phyloP scores from a whole-genome alignment of 2,888 invertebrate species.

The Margaritifera margaritifera region DNA sequence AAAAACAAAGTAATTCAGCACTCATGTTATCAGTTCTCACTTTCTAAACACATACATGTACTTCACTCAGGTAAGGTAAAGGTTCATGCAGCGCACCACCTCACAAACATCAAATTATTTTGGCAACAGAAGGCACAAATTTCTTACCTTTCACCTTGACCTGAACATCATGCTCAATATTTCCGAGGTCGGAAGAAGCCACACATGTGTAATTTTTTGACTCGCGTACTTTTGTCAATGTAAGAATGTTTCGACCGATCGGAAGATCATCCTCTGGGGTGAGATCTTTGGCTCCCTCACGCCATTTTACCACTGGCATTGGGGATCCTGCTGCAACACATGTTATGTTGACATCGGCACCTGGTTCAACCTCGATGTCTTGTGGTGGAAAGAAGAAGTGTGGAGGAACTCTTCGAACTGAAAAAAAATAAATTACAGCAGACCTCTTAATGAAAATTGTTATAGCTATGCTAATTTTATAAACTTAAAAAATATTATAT shows the following conservation, averaged over 20 bases:
- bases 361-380: constrained; percentile 84
- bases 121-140: no score
- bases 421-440: constrained; percentile 52
- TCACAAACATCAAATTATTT: no score
- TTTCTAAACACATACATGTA: no score
- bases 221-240: constrained; percentile 88
- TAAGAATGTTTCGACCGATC: constrained; percentile 85
- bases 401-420: constrained; percentile 95
- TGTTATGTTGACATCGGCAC: constrained; percentile 91
- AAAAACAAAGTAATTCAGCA: no score
- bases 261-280: constrained; percentile 81
- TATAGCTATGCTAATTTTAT: no score
- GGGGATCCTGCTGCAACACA: constrained; percentile 98
- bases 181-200: constrained; percentile 91
- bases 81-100: no score
- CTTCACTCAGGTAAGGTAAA: no score
- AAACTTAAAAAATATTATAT: no score
- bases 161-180: constrained; percentile 88
- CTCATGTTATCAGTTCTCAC: no score
- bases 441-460: not conserved
- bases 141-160: constrained; percentile 94
- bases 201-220: constrained; percentile 98
- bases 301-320: constrained; percentile 93
- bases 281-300: constrained; percentile 78
- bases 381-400: constrained; percentile 92